These are phyloP conservation scores for Lutjanus campechanus DNA, from an alignment of 2,797 vertebrate species.

Conservation along the genomic window DNA sequence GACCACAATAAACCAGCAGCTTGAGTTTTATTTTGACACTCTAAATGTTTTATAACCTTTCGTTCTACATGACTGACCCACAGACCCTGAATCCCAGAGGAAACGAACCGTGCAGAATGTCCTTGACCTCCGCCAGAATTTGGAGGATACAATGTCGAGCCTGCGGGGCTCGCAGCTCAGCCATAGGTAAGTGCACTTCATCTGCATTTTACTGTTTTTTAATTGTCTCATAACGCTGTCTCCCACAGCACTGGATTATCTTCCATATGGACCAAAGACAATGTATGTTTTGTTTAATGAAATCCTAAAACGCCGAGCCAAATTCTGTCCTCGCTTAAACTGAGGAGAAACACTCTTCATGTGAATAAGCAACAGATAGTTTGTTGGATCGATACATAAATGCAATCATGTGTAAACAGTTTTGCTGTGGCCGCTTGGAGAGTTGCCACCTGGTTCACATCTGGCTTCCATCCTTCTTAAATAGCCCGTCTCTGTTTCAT, in stretches of 20 bases:
- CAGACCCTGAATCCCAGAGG: slow-evolving; percentile 97
- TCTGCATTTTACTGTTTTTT: neutral
- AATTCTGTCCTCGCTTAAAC: slow-evolving; percentile 6
- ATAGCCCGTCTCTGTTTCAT: slow-evolving; percentile 64
- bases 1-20: neutral
- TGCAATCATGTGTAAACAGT: slow-evolving; percentile 64
- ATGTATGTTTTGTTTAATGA: slow-evolving; percentile 5
- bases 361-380: slow-evolving; percentile 14
- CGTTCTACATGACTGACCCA: slow-evolving; percentile 60
- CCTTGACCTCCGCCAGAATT: slow-evolving; percentile 97
- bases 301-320: slow-evolving; percentile 5
- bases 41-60: slow-evolving; percentile 52
- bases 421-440: slow-evolving; percentile 58
- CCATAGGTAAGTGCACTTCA: slow-evolving; percentile 89
- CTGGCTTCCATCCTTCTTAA: slow-evolving; percentile 76
- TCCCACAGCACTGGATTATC: neutral
- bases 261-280: neutral
- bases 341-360: slow-evolving; percentile 12
- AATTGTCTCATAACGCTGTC: neutral
- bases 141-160: slow-evolving; percentile 99
- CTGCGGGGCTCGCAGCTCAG: slow-evolving; percentile 95
- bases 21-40: slow-evolving; percentile 31
- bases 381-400: slow-evolving; percentile 53
- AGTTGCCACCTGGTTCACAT: slow-evolving; percentile 76
- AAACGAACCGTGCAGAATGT: slow-evolving; percentile 99